These are phyloP conservation scores for Cephalopachus bancanus DNA, from an alignment of 2,797 vertebrate species.

Conservation along the genomic window DNA sequence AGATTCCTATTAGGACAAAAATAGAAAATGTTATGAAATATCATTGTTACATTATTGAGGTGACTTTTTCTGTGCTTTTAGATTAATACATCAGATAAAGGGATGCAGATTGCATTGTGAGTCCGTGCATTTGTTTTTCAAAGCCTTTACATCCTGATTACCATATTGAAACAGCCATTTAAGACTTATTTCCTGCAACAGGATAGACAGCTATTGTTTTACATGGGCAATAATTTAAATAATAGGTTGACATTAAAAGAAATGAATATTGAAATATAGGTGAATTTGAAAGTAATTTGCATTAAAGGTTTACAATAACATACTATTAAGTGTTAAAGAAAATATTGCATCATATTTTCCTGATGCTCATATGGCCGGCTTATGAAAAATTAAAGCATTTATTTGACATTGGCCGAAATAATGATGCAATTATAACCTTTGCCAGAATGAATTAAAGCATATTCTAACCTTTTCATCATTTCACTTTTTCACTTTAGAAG, in stretches of 20 bases:
- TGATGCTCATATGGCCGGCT: not conserved
- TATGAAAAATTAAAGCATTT: constrained; percentile 25
- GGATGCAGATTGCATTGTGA: constrained; percentile 23
- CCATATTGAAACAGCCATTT: not conserved
- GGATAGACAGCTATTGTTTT: not conserved
- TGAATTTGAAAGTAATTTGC: constrained; percentile 52
- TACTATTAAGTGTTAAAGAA: not conserved
- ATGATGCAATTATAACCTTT: constrained; percentile 64
- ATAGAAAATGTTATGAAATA: constrained; percentile 7
- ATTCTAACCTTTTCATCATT: constrained; percentile 71
- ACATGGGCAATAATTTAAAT: not conserved
- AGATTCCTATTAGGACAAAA: not conserved
- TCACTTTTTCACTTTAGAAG: constrained; percentile 41
- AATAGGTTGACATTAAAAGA: not conserved
- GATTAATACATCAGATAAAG: not conserved
- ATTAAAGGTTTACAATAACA: not conserved
- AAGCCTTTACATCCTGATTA: not conserved
- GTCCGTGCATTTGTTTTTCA: constrained; percentile 40
- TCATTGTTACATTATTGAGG: not conserved
- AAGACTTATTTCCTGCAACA: not conserved
- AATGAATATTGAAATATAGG: constrained; percentile 50
- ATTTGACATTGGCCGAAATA: constrained; percentile 41
- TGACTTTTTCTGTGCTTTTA: not conserved
- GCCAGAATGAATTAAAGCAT: constrained; percentile 40
- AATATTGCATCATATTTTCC: constrained; percentile 3